phyloP scores from a whole-genome alignment of 2,797 vertebrate species.

The Urophycis tenuis region DNA sequence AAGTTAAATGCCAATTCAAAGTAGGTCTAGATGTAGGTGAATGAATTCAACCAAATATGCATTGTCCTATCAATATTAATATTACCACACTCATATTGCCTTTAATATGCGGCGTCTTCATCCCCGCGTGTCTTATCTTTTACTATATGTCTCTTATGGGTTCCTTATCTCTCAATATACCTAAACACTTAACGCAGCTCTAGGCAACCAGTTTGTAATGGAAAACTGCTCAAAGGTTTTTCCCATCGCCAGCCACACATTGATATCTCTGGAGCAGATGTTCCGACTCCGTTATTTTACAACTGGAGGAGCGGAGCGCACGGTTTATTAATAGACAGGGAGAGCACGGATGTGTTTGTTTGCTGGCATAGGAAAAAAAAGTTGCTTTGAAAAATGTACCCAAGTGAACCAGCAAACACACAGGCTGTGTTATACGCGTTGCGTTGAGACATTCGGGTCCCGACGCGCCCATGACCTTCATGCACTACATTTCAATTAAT shows the following conservation, averaged over 20 bases:
- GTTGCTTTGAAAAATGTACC: not conserved
- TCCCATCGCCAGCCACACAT: conserved; percentile 31
- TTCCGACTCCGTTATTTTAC: conserved; percentile 32
- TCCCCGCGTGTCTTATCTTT: not conserved
- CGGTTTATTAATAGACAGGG: conserved; percentile 37
- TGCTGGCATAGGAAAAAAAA: not conserved
- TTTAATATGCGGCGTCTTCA: not conserved
- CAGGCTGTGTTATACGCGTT: too few species aligned
- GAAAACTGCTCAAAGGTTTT: conserved; percentile 44
- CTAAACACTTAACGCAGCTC: conserved; percentile 1
- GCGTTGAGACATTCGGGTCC: too few species aligned
- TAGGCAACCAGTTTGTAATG: conserved; percentile 30
- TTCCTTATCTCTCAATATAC: not conserved
- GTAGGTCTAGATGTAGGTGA: not conserved
- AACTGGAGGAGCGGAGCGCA: conserved; percentile 27
- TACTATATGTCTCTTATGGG: not conserved
- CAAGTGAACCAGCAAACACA: not conserved
- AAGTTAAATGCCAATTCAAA: not conserved
- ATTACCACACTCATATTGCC: not conserved
- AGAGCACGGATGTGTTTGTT: conserved; percentile 1
- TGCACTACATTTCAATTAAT: not conserved
- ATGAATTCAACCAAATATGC: not conserved
- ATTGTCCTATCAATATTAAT: not conserved
- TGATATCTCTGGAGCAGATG: conserved; percentile 38
- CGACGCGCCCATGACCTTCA: too few species aligned